Conservation (phyloP, 1,140 invertebrate species). For the Manduca sexta region DNA sequence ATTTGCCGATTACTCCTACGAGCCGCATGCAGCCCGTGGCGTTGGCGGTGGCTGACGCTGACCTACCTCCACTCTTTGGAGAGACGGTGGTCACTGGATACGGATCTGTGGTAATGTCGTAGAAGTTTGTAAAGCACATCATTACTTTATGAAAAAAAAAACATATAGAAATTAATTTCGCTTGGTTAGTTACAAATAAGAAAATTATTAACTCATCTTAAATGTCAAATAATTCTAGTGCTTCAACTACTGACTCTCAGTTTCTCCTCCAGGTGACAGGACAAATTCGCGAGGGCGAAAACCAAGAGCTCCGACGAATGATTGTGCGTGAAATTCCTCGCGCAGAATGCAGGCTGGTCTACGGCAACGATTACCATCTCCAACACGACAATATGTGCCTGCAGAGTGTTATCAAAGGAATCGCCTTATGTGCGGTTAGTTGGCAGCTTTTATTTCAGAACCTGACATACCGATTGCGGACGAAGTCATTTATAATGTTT, state of each 20-base stretch:
- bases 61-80: constrained; percentile 38
- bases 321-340: constrained; percentile 40
- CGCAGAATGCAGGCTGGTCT: constrained; percentile 37
- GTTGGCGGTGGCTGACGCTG: constrained; percentile 27
- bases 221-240: no score
- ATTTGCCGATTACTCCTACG: constrained; percentile 26
- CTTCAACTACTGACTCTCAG: no score
- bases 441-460: background rate
- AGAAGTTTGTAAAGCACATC: no score
- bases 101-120: constrained; percentile 45
- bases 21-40: constrained; percentile 39
- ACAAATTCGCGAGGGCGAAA: constrained; percentile 55
- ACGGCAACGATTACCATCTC: constrained; percentile 53
- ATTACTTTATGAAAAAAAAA: no score
- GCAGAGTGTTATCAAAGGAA: constrained; percentile 41
- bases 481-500: no score
- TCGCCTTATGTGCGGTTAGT: constrained; percentile 58
- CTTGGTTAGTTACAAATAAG: no score
- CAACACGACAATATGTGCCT: constrained; percentile 60
- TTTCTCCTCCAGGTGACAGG: constrained; percentile 58
- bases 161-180: no score
- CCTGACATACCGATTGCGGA: no score
- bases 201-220: no score
- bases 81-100: constrained; percentile 56
- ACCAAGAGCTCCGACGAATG: constrained; percentile 59